phyloP scores from a whole-genome alignment of 1,140 invertebrate species.

The Bombus waltoni region DNA sequence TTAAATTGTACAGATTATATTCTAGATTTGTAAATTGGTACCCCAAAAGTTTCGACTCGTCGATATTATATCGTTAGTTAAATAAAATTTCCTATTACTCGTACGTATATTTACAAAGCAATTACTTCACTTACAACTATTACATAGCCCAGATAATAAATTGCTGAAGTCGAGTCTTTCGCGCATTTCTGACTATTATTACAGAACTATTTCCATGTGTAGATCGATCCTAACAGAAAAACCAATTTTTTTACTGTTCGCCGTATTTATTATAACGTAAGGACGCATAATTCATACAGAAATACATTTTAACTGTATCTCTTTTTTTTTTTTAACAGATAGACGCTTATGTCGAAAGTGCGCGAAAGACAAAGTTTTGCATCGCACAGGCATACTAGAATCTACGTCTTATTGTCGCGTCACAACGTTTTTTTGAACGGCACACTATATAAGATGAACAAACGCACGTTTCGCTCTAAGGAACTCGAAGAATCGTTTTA shows the following conservation, averaged over 20 bases:
- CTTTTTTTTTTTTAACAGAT: not conserved
- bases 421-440: constrained; percentile 73
- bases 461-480: not conserved
- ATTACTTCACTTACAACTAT: constrained; percentile 33
- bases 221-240: not conserved
- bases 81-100: not conserved
- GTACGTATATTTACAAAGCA: constrained; percentile 54
- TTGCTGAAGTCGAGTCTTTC: constrained; percentile 49
- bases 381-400: constrained; percentile 65
- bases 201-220: not conserved
- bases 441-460: constrained; percentile 58
- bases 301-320: not conserved
- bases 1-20: constrained; percentile 6
- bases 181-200: constrained; percentile 28
- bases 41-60: constrained; percentile 19
- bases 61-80: constrained; percentile 9
- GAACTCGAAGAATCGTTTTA: not conserved
- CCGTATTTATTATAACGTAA: not conserved
- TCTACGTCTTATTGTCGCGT: constrained; percentile 78
- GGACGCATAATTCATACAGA: not conserved
- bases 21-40: constrained; percentile 28
- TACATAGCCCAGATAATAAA: constrained; percentile 54
- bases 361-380: constrained; percentile 43
- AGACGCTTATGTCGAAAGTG: constrained; percentile 22
- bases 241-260: not conserved